A percentile compares a stretch with the other conserved stretches of the same genome.
These are phyloP conservation scores for Campoletis raptor DNA, from an alignment of 2,888 invertebrate species.

Conservation along the genomic window DNA sequence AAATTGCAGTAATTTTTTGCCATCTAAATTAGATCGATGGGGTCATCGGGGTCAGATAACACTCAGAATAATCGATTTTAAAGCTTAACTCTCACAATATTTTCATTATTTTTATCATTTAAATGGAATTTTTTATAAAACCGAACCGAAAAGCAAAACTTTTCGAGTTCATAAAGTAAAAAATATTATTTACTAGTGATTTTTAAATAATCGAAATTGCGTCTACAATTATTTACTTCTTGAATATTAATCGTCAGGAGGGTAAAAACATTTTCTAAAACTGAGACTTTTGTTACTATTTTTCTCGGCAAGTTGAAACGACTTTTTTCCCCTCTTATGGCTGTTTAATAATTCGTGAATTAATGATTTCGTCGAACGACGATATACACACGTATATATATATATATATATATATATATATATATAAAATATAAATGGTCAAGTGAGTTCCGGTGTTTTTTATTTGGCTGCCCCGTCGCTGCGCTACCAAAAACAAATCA, in stretches of 20 bases:
- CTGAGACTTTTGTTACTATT: neutral
- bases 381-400: neutral
- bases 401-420: neutral
- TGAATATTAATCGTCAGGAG: neutral
- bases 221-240: neutral
- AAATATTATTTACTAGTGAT: neutral
- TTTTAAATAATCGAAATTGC: neutral
- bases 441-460: slow-evolving; percentile 53
- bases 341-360: slow-evolving; percentile 3
- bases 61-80: slow-evolving; percentile 7
- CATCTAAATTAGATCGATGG: neutral
- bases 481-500: slow-evolving; percentile 65
- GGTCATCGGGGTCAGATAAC: neutral
- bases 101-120: neutral
- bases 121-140: neutral
- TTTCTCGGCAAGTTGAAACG: neutral
- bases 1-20: neutral
- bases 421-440: neutral
- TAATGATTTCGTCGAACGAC: slow-evolving; percentile 45
- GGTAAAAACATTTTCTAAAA: neutral
- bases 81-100: neutral
- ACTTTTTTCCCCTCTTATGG: neutral
- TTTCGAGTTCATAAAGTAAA: neutral
- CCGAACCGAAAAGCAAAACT: neutral
- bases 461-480: slow-evolving; percentile 10